Evolutionary conservation across 2,113 vertebrate species (phyloP).

Genomic region (Monarcha castaneiventris): DNA sequence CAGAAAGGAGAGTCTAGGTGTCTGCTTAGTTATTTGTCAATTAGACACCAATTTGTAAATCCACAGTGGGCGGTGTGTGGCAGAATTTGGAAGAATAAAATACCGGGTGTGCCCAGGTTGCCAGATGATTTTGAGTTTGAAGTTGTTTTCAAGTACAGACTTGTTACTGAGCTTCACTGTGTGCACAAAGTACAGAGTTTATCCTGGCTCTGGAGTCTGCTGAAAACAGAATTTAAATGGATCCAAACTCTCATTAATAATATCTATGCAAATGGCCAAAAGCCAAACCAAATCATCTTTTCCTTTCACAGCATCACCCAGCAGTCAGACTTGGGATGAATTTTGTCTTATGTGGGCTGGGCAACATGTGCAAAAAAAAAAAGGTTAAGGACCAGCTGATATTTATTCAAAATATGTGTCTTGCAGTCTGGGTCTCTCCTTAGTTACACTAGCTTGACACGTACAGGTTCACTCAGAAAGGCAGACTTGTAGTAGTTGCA

Average conservation of each 20-base stretch:
- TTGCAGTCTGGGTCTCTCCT: background rate
- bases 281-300: background rate
- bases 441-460: background rate
- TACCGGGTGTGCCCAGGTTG: background rate
- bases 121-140: background rate
- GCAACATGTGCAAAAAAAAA: background rate
- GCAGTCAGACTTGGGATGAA: background rate
- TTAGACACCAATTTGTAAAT: conserved; percentile 34
- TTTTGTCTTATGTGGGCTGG: background rate
- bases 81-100: background rate
- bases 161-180: background rate
- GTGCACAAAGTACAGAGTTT: background rate
- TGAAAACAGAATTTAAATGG: background rate
- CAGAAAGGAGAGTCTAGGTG: background rate
- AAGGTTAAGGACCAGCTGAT: background rate
- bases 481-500: background rate
- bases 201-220: background rate
- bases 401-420: background rate
- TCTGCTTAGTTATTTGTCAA: background rate
- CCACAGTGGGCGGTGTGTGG: background rate
- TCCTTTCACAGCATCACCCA: background rate
- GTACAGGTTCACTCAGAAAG: background rate
- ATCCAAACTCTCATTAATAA: background rate
- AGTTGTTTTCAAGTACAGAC: background rate
- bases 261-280: background rate